A percentile compares a stretch with the other conserved stretches of the same genome.
phyloP scores from a whole-genome alignment of 2,888 invertebrate species.

The Melanotus villosus region DNA sequence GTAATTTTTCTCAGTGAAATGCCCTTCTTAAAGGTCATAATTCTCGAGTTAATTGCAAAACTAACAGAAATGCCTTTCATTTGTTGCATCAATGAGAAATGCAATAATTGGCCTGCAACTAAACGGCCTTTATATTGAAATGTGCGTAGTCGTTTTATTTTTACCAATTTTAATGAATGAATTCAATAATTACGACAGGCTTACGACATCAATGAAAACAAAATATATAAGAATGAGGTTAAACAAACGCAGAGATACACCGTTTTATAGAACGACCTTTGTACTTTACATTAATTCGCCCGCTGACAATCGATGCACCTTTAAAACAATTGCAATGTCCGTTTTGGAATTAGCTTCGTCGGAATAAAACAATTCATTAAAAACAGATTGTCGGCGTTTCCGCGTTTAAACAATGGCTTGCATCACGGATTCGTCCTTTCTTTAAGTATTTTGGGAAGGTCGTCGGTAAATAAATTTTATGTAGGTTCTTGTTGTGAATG shows the following conservation, averaged over 20 bases:
- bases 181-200: constrained; percentile 2
- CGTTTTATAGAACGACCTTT: neutral
- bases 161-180: constrained; percentile 12
- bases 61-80: neutral
- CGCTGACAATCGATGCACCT: constrained; percentile 1
- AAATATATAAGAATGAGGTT: constrained; percentile 13
- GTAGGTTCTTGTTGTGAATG: constrained; percentile 1
- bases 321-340: no score
- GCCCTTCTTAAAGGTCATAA: no score
- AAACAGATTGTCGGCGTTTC: constrained; percentile 9
- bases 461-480: constrained; percentile 4
- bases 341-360: no score
- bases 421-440: constrained; percentile 11
- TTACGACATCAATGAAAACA: constrained; percentile 10
- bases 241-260: neutral
- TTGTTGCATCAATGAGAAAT: neutral
- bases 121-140: constrained; percentile 1
- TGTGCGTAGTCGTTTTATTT: constrained; percentile 9
- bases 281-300: constrained; percentile 25
- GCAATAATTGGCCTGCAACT: neutral
- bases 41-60: no score
- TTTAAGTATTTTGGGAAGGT: neutral
- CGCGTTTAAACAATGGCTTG: neutral
- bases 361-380: no score
- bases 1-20: no score